phyloP scores from a whole-genome alignment of 1,140 invertebrate genomes.

The Aphelinus atriplicis region DNA sequence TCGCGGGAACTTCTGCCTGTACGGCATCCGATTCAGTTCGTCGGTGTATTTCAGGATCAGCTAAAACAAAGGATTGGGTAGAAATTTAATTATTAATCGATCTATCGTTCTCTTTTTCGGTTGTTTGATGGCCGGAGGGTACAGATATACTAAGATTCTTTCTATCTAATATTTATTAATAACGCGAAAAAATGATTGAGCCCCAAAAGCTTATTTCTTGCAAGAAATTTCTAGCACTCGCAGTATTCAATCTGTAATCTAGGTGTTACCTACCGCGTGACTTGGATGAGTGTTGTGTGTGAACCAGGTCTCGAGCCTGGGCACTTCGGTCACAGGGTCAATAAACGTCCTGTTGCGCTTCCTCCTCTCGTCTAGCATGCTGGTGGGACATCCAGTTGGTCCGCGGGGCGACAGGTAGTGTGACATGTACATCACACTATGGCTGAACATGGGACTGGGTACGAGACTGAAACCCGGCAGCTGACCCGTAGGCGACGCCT shows the following conservation, averaged over 20 bases:
- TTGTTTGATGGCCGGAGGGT: too few relatives aligned
- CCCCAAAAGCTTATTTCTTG: too few relatives aligned
- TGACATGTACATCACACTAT: conserved; percentile 91
- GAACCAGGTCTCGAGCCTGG: conserved; percentile 96
- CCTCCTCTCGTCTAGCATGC: conserved; percentile 80
- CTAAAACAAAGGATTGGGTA: conserved; percentile 57
- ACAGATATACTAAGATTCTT: too few relatives aligned
- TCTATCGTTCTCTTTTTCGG: neutral
- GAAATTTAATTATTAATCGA: conserved; percentile 8
- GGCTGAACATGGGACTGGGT: conserved; percentile 84
- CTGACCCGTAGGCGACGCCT: conserved; percentile 63
- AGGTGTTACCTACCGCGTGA: conserved; percentile 70
- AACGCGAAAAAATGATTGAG: too few relatives aligned
- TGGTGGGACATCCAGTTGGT: conserved; percentile 69
- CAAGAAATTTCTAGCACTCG: too few relatives aligned
- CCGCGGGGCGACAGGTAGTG: conserved; percentile 72
- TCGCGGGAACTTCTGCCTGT: conserved; percentile 94
- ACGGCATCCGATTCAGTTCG: conserved; percentile 93
- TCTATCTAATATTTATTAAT: too few relatives aligned
- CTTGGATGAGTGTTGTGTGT: conserved; percentile 97
- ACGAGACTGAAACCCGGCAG: conserved; percentile 79
- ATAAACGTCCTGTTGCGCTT: conserved; percentile 98
- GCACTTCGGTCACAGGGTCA: conserved; percentile 97
- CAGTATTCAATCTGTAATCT: too few relatives aligned
- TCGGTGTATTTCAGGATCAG: conserved; percentile 97